A percentile compares a stretch with the other conserved stretches of the same genome.
Evolutionary conservation across 2,888 invertebrate genomes (phyloP).

Genomic region (Spicauda simplicius): DNA sequence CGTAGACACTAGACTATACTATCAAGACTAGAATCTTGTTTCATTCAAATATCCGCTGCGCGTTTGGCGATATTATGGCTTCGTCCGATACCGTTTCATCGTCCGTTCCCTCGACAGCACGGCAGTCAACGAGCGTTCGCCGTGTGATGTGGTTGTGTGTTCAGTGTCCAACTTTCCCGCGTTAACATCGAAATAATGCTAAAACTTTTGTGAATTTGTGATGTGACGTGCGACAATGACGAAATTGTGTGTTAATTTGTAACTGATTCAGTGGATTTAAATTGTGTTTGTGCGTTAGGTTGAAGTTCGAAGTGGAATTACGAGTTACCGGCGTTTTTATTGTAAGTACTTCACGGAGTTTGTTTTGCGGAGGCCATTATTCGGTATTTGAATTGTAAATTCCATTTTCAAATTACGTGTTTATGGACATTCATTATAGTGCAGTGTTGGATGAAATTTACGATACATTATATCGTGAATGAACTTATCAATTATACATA

Average conservation of each 20-base stretch:
- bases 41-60: neutral
- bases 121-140: slow-evolving; percentile 67
- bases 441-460: slow-evolving; percentile 2
- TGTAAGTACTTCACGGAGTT: slow-evolving; percentile 45
- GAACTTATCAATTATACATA: neutral
- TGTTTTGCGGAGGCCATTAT: slow-evolving; percentile 33
- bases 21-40: neutral
- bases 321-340: slow-evolving; percentile 57
- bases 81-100: slow-evolving; percentile 1
- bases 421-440: slow-evolving; percentile 11
- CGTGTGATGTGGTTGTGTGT: slow-evolving; percentile 47
- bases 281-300: slow-evolving; percentile 46
- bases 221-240: slow-evolving; percentile 61
- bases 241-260: slow-evolving; percentile 54
- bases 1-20: neutral
- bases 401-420: slow-evolving; percentile 20
- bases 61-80: slow-evolving; percentile 11
- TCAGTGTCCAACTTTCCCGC: slow-evolving; percentile 44
- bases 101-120: slow-evolving; percentile 8
- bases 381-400: slow-evolving; percentile 34
- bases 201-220: slow-evolving; percentile 60
- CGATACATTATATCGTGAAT: neutral
- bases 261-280: slow-evolving; percentile 26
- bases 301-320: slow-evolving; percentile 60
- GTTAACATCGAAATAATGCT: slow-evolving; percentile 52